These are phyloP conservation scores for Solenopsis invicta DNA, from an alignment of 1,140 invertebrate species.

Conservation along the genomic window DNA sequence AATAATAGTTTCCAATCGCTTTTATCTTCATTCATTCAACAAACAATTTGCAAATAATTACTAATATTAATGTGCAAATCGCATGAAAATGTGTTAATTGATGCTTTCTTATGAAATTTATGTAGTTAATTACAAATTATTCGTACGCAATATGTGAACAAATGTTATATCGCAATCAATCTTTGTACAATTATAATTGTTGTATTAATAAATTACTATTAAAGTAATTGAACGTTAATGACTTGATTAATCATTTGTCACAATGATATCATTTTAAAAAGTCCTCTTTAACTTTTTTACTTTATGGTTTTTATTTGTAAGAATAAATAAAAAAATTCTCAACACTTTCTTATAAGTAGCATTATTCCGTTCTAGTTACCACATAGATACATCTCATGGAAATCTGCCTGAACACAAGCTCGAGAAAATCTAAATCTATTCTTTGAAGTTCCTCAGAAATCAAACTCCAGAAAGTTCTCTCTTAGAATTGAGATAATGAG, in stretches of 20 bases:
- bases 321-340: constrained; percentile 9
- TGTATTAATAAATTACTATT: not conserved
- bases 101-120: not conserved
- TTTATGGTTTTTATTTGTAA: not conserved
- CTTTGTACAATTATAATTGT: not conserved
- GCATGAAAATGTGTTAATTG: not conserved
- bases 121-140: constrained; percentile 1
- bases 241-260: not conserved
- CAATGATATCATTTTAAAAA: not conserved
- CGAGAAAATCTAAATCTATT: not conserved
- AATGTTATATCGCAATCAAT: constrained; percentile 5
- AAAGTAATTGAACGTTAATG: not conserved
- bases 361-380: not conserved
- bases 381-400: not conserved
- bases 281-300: not conserved
- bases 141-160: not conserved
- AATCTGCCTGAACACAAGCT: not conserved
- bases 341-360: not conserved
- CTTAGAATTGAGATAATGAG: constrained; percentile 5
- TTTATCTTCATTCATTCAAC: not conserved
- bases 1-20: not conserved
- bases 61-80: not conserved
- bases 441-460: not conserved
- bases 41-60: not conserved
- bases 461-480: not conserved